Percentiles rank a stretch among this genome's conserved stretches.
These are phyloP conservation scores for Drosophila santomea DNA, from an alignment of 1,140 invertebrate genomes.

Conservation along the genomic window DNA sequence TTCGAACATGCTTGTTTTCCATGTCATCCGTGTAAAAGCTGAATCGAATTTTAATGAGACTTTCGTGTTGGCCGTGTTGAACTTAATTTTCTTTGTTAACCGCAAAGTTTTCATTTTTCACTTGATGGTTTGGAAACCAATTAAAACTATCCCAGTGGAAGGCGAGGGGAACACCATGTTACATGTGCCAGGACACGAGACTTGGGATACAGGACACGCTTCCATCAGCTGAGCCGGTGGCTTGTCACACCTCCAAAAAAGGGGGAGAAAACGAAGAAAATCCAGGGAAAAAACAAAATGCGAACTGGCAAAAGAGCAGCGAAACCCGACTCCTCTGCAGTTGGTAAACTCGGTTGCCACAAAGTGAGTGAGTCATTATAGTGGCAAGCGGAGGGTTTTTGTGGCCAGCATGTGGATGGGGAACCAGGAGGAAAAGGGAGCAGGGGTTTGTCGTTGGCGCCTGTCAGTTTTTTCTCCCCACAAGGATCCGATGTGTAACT, in stretches of 20 bases:
- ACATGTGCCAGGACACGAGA: constrained; percentile 26
- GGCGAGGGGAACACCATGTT: constrained; percentile 3
- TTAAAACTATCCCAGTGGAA: constrained; percentile 31
- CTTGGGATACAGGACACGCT: constrained; percentile 30
- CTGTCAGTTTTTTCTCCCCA: constrained; percentile 32
- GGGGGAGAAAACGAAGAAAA: neutral
- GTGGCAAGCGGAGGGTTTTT: constrained; percentile 31
- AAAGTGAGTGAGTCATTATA: constrained; percentile 50
- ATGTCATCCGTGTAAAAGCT: neutral
- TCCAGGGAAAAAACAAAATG: neutral
- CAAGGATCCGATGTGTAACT: constrained; percentile 14
- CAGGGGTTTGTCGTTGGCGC: constrained; percentile 32
- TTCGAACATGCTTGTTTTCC: neutral
- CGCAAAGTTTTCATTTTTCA: constrained; percentile 31
- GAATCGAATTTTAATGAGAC: constrained; percentile 32
- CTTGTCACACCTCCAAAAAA: constrained; percentile 44
- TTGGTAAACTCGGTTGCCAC: constrained; percentile 36
- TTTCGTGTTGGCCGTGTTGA: constrained; percentile 8
- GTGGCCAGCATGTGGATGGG: constrained; percentile 13
- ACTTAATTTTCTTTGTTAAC: constrained; percentile 37
- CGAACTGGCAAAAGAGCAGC: constrained; percentile 13
- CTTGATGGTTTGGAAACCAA: constrained; percentile 40
- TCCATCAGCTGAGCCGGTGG: constrained; percentile 28
- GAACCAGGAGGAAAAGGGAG: neutral
- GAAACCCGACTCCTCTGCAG: constrained; percentile 37